These are phyloP conservation scores for Eupithecia subumbrata DNA, from an alignment of 2,888 invertebrate genomes.

Conservation along the genomic window DNA sequence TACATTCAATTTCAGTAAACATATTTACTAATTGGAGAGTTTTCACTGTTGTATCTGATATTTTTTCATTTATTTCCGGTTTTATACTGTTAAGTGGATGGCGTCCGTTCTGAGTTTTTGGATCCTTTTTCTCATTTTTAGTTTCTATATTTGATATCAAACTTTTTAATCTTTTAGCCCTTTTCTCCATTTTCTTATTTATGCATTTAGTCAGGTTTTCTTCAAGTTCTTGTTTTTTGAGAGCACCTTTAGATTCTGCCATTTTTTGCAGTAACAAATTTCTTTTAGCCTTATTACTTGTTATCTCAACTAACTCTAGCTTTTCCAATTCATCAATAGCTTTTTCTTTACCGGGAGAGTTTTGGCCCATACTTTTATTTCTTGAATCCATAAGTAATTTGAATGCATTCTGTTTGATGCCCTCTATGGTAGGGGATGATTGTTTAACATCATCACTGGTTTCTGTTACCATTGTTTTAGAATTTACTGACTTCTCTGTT, in stretches of 20 bases:
- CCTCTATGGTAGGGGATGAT: constrained; percentile 46
- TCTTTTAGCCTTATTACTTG: constrained; percentile 73
- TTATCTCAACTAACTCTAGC: constrained; percentile 59
- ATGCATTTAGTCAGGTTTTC: constrained; percentile 84
- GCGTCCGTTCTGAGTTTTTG: constrained; percentile 29
- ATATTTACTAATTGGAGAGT: constrained; percentile 62
- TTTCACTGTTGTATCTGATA: constrained; percentile 45
- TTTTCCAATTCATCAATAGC: constrained; percentile 52
- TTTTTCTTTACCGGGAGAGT: constrained; percentile 85
- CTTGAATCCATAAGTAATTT: constrained; percentile 87
- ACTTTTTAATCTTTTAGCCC: constrained; percentile 83
- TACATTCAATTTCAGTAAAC: constrained; percentile 54
- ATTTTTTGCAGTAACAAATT: constrained; percentile 83
- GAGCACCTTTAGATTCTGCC: constrained; percentile 86
- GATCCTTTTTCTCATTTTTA: constrained; percentile 43
- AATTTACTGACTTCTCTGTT: constrained; percentile 36
- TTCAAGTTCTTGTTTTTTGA: constrained; percentile 84
- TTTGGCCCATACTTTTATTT: constrained; percentile 85
- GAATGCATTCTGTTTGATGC: constrained; percentile 83
- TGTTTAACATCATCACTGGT: constrained; percentile 24
- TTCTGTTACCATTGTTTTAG: constrained; percentile 25
- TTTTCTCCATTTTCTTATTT: constrained; percentile 83
- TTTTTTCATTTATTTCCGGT: constrained; percentile 36
- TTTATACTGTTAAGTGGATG: constrained; percentile 33
- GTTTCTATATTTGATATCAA: constrained; percentile 66